These are phyloP conservation scores for Linnaemya tessellans DNA, from an alignment of 2,888 invertebrate species.

Conservation along the genomic window DNA sequence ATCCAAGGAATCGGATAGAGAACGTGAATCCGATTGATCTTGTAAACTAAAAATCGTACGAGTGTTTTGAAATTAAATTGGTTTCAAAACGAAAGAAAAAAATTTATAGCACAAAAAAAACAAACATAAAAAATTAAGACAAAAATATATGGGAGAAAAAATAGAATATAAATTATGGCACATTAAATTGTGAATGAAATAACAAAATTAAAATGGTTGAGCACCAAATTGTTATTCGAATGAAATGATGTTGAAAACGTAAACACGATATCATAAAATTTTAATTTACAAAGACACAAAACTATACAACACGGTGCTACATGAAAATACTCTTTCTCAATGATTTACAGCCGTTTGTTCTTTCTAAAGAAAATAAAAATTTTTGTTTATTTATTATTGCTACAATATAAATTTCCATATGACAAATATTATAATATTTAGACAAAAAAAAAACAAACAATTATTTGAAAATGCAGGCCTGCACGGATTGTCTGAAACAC, in stretches of 20 bases:
- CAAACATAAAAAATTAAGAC: conserved; percentile 12
- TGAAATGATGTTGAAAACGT: neutral
- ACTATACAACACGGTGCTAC: conserved; percentile 14
- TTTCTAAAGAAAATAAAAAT: too few species aligned
- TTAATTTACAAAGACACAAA: conserved; percentile 25
- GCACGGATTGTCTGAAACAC: too few species aligned
- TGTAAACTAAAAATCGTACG: conserved; percentile 81
- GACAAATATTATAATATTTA: too few species aligned
- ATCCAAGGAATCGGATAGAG: conserved; percentile 86
- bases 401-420: too few species aligned
- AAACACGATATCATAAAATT: conserved; percentile 1
- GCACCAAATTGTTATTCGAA: neutral
- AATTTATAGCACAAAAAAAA: conserved; percentile 43
- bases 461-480: too few species aligned
- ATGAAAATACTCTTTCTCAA: neutral
- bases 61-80: conserved; percentile 64
- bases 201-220: neutral
- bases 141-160: neutral
- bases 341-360: too few species aligned
- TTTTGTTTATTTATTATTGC: too few species aligned
- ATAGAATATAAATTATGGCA: neutral
- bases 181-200: neutral
- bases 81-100: conserved; percentile 45
- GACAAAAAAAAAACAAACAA: too few species aligned
- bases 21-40: conserved; percentile 84